Evolutionary conservation across 1,140 invertebrate genomes (phyloP).

Genomic region (Anoplophora glabripennis): DNA sequence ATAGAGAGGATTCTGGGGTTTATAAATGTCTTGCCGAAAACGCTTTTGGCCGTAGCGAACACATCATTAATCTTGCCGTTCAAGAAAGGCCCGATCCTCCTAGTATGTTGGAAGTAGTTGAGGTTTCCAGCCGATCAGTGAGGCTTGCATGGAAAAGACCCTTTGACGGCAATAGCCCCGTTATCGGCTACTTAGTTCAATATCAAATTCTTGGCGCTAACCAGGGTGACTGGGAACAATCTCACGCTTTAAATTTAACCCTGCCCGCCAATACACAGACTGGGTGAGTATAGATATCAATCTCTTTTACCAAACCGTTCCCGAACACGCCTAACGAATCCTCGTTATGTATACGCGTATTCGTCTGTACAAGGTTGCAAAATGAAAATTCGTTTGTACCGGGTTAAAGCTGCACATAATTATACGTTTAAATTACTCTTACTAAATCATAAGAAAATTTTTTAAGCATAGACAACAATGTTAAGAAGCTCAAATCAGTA

Average conservation of each 20-base stretch:
- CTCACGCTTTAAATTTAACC: constrained; percentile 54
- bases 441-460: too few relatives aligned
- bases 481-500: too few relatives aligned
- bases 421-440: too few relatives aligned
- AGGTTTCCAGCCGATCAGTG: constrained; percentile 62
- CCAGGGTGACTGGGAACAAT: constrained; percentile 56
- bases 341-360: too few relatives aligned
- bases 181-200: constrained; percentile 71
- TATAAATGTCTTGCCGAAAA: constrained; percentile 85
- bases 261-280: constrained; percentile 32
- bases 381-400: too few relatives aligned
- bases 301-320: neutral
- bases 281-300: constrained; percentile 17
- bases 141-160: constrained; percentile 69
- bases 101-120: constrained; percentile 45
- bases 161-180: constrained; percentile 76
- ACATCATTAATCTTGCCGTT: constrained; percentile 76
- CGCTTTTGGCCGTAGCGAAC: constrained; percentile 76
- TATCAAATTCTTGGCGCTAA: constrained; percentile 59
- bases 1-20: constrained; percentile 76
- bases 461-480: too few relatives aligned
- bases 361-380: too few relatives aligned
- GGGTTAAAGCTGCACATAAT: too few relatives aligned
- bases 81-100: constrained; percentile 78
- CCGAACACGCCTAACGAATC: neutral